Evolutionary conservation across 2,113 vertebrate genomes (phyloP), one percentile per base, ranked within the genome.

Genomic region (Chiloscyllium plagiosum): DNA sequence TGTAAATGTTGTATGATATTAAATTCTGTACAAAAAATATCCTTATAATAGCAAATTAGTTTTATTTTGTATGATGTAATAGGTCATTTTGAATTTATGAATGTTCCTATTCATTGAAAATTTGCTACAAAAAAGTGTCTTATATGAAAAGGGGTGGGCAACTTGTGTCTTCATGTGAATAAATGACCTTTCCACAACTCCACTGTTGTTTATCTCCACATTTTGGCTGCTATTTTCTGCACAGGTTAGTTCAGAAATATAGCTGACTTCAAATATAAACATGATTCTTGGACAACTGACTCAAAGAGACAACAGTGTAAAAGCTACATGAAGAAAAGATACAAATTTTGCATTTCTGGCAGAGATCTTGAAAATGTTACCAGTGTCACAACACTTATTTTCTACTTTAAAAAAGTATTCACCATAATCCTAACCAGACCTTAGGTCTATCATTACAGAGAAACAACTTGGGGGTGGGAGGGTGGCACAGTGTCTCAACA

Each of bases 51-150:
- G 69, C 96, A 96, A 97, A 95, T 97, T 96, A 96, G 96, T 97
- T 97, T 72, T 97, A 96, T 97, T 98, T 98, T 97, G 96, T 97
- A 98, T 97, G 96, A 97, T 97, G 97, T 97, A 96, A 96, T 96
- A 96, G 47, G 93, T 97, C 97, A 94, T 97, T 97, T 97, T 97
- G 96, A 92, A 96, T 97, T 97, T 96, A 96, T 97, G 97, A 97
- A 96, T 97, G 96, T 97, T 97, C 96, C 70, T 97, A 96, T 97
- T 97, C 96, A 96, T 96, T 97, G 96, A 96, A 96, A 96, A 97
- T 97, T 97, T 97, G 97, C 97, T 97, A 97, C 96, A 96, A 96
- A 96, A 96, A 97, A 97, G 96, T 97, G 96, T 96, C 96, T 97
- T 97, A 97, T 96, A 96, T 61, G 96, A 97, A 96, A 96, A 96